Base-by-base conservation (phyloP, 2,888 invertebrate species). In the Mesorhabditis spiculigera region DNA sequence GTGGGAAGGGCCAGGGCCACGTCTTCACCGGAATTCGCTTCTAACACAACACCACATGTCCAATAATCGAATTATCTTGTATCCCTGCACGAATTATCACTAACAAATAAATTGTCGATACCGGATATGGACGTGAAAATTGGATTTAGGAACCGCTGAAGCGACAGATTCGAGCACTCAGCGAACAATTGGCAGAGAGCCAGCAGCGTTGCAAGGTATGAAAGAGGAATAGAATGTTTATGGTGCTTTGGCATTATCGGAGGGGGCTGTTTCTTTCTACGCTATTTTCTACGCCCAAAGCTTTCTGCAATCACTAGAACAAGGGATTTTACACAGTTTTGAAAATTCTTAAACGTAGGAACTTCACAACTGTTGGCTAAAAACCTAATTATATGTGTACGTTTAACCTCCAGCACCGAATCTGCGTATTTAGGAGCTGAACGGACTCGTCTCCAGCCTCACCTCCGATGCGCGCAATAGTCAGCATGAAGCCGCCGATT, bases 141-240 rank as follows among this genome's bases (percentile, higher is more conserved):
- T 50, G 42, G 43, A 65, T 74, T 42, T 73, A 79, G 79, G 77
- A 77, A 45, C 73, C 74, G 41, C 68, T 78, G 63, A 70, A 72
- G 61, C 71, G 75, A 45, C 69, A 73, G 67, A 71, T 77, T 16
- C 73, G 75, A 28, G 67, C 63, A 43, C 64, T 79, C 68, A 70
- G 69, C 41, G 78, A 75, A n/a, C 69, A 73, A 63, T 71, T 77
- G 8, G 62, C 66, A 5, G 78, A 78, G 50, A 50, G 58, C n/a
- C 58, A 50, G n/a, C 10, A 50, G 58, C 58, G 58, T 13, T 50
- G 58, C 58, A 50, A 50, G n/a, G 58, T 50, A 10, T 1, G 58
- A 28, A 28, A 28, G 28, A 28, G 1, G 28, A 28, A 28, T 28
- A 1, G 28, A 28, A 28, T 28, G 1, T 28, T 28, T 28, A 1